phyloP scores from a whole-genome alignment of 2,888 invertebrate species.

The Microdon myrmicae region DNA sequence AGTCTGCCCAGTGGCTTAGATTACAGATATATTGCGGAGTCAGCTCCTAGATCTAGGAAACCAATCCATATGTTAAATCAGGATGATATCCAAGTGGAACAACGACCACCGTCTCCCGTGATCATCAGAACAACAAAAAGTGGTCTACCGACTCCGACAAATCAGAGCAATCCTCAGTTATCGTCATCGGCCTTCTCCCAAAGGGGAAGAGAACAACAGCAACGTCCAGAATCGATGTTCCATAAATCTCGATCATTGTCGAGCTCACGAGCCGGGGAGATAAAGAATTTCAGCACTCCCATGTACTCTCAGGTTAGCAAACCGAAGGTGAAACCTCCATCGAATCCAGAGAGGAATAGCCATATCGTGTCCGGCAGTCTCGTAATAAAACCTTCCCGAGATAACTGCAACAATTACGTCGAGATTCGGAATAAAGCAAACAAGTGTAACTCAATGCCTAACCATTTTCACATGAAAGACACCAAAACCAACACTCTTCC shows the following conservation, averaged over 20 bases:
- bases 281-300: slow-evolving; percentile 59
- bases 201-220: slow-evolving; percentile 53
- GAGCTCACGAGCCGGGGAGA: slow-evolving; percentile 59
- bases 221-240: slow-evolving; percentile 28
- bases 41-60: slow-evolving; percentile 77
- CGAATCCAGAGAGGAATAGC: slow-evolving; percentile 55
- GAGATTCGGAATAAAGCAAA: slow-evolving; percentile 61
- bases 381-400: slow-evolving; percentile 61
- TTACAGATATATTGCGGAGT: slow-evolving; percentile 77
- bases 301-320: slow-evolving; percentile 65
- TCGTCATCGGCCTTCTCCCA: slow-evolving; percentile 74
- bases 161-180: slow-evolving; percentile 62
- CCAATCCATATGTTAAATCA: slow-evolving; percentile 75
- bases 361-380: slow-evolving; percentile 63
- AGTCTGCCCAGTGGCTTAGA: slow-evolving; percentile 66
- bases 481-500: slow-evolving; percentile 53
- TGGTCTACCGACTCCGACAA: slow-evolving; percentile 58
- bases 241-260: slow-evolving; percentile 64
- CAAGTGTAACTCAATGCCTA: slow-evolving; percentile 65
- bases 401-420: slow-evolving; percentile 58
- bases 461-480: slow-evolving; percentile 60
- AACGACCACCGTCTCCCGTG: slow-evolving; percentile 56
- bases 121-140: slow-evolving; percentile 62
- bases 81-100: slow-evolving; percentile 62
- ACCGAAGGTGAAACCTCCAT: slow-evolving; percentile 55